Evolutionary conservation across 1,140 invertebrate species (phyloP).

Genomic region (Drosophila ohnishii): DNA sequence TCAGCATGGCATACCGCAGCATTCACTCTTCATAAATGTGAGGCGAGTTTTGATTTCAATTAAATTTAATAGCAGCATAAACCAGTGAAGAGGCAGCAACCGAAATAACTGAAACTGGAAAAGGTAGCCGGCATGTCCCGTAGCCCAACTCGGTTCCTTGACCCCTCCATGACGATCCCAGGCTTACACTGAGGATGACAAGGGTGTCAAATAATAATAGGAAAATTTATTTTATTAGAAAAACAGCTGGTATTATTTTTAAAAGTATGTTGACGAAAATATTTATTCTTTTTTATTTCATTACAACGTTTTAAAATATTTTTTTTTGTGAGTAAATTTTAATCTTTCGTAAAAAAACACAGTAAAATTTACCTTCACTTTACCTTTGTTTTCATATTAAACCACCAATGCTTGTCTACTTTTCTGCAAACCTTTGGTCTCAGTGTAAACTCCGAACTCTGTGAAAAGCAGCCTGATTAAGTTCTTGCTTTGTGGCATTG

Average conservation of each 20-base stretch:
- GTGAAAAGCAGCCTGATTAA: constrained; percentile 65
- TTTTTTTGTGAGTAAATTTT: not conserved
- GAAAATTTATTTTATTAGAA: not conserved
- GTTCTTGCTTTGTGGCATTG: constrained; percentile 61
- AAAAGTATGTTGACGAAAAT: not conserved
- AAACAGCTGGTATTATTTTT: not conserved
- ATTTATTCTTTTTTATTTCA: not conserved
- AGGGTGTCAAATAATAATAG: not conserved
- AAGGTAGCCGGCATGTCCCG: constrained; percentile 32
- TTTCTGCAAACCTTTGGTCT: not conserved
- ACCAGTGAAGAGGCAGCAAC: constrained; percentile 43
- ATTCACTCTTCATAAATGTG: constrained; percentile 55
- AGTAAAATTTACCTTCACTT: no score
- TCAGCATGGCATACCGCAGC: constrained; percentile 16
- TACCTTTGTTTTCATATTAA: no score
- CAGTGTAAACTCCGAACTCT: constrained; percentile 3
- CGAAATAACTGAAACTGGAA: constrained; percentile 38
- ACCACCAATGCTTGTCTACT: not conserved
- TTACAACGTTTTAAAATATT: not conserved
- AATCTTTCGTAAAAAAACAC: not conserved
- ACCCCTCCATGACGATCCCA: constrained; percentile 39
- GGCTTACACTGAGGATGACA: not conserved
- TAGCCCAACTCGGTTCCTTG: constrained; percentile 63
- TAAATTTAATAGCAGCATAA: constrained; percentile 80
- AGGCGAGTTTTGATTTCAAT: constrained; percentile 75